Conservation (phyloP, 2,113 vertebrate species). For the Ctenodactylus gundi region DNA sequence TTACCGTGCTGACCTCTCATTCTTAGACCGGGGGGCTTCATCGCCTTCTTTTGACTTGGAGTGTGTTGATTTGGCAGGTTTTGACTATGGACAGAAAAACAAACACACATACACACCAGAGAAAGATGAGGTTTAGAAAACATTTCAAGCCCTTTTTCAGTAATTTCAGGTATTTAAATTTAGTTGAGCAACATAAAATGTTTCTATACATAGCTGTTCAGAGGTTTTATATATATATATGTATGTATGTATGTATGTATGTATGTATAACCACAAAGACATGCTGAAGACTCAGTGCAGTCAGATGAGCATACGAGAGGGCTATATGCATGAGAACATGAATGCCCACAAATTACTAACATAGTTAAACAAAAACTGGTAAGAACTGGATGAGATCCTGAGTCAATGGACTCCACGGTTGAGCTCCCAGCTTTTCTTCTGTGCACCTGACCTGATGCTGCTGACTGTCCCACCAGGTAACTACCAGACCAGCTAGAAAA, state of each 20-base stretch:
- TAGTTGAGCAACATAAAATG: neutral
- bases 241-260: too few species aligned
- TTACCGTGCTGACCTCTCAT: constrained; percentile 89
- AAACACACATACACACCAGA: neutral
- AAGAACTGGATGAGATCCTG: neutral
- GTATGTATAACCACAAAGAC: neutral
- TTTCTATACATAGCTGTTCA: neutral
- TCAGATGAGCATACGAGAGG: neutral
- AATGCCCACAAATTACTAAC: neutral
- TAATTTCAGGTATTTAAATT: constrained; percentile 29
- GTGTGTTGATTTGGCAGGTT: constrained; percentile 80
- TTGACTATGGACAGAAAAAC: constrained; percentile 43
- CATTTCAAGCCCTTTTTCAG: neutral
- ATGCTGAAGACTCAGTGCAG: neutral
- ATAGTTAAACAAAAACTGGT: neutral
- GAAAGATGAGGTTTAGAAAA: neutral
- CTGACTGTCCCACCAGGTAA: neutral
- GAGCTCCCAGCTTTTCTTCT: neutral
- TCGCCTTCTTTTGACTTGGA: constrained; percentile 87
- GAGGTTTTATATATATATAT: neutral
- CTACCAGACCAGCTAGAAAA: neutral
- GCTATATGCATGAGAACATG: neutral
- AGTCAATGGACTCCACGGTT: neutral
- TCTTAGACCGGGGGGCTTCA: constrained; percentile 87
- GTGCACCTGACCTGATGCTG: neutral